Percentiles rank a stretch among this genome's conserved stretches.
Conservation (phyloP, 1,140 invertebrate genomes). For the Lutraria rhynchaena region DNA sequence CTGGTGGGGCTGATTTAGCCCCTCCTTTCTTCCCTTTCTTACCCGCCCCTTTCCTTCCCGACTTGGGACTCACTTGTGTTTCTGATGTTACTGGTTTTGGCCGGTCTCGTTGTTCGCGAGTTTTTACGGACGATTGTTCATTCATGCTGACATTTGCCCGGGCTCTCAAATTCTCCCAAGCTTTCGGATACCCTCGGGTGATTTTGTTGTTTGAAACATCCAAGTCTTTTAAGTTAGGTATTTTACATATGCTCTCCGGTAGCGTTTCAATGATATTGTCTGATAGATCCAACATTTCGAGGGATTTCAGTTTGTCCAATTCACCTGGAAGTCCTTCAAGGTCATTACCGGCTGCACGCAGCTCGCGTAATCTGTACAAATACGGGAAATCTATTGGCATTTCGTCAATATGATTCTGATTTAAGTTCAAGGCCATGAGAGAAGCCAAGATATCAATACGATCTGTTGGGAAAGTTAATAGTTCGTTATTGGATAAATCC, state of each 20-base stretch:
- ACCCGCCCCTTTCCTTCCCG: slow-evolving; percentile 58
- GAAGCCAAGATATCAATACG: slow-evolving; percentile 78
- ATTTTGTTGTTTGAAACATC: slow-evolving; percentile 79
- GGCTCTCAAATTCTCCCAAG: slow-evolving; percentile 74
- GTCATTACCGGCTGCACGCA: slow-evolving; percentile 71
- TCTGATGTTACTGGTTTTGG: slow-evolving; percentile 64
- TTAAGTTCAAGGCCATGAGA: slow-evolving; percentile 73
- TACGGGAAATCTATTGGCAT: slow-evolving; percentile 80
- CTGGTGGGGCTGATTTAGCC: slow-evolving; percentile 46
- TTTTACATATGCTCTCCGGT: slow-evolving; percentile 78
- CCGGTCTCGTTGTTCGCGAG: slow-evolving; percentile 67
- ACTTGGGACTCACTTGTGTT: slow-evolving; percentile 67
- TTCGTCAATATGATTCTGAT: slow-evolving; percentile 77
- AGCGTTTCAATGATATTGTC: slow-evolving; percentile 78
- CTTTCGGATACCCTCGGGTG: slow-evolving; percentile 72
- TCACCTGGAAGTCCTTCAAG: slow-evolving; percentile 71
- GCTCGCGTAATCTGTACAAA: slow-evolving; percentile 74
- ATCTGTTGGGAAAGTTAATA: slow-evolving; percentile 78
- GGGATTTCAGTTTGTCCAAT: slow-evolving; percentile 73
- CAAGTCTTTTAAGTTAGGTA: slow-evolving; percentile 73
- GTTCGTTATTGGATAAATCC: slow-evolving; percentile 77
- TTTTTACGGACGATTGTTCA: slow-evolving; percentile 71
- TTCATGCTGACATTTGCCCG: slow-evolving; percentile 62
- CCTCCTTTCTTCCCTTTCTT: slow-evolving; percentile 25
- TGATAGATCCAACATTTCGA: slow-evolving; percentile 76